Evolutionary conservation across 2,888 invertebrate genomes (phyloP).

Genomic region (Acanthosepion pharaonis): DNA sequence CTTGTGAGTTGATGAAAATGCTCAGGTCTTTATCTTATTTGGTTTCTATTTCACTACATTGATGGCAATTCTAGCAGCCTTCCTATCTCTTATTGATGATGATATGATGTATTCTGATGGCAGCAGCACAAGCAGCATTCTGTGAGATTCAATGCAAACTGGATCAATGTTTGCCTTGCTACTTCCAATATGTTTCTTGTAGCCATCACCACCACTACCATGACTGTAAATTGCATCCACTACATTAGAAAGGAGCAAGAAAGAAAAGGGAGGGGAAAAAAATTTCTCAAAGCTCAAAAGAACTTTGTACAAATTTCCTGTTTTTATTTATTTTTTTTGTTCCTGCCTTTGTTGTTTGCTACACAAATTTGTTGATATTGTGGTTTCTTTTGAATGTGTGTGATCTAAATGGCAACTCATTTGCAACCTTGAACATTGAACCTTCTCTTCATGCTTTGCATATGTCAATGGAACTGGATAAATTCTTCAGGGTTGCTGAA

Average conservation of each 20-base stretch:
- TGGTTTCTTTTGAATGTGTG: background rate
- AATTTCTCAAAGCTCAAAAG: background rate
- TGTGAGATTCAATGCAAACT: background rate
- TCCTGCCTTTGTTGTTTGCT: background rate
- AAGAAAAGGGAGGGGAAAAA: background rate
- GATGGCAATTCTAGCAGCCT: background rate
- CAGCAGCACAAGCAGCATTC: background rate
- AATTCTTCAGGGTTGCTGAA: background rate
- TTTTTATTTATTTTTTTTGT: background rate
- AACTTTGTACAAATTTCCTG: background rate
- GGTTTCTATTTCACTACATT: slow-evolving; percentile 7
- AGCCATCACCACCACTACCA: background rate
- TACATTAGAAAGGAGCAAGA: background rate
- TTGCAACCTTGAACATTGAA: slow-evolving; percentile 1
- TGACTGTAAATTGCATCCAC: background rate
- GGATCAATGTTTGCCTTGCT: background rate
- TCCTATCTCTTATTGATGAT: background rate
- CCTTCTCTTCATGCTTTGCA: background rate
- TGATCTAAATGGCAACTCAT: background rate
- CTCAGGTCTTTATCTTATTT: background rate
- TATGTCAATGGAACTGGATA: background rate
- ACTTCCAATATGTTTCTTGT: background rate
- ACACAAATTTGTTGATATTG: background rate
- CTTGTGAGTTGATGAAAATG: background rate
- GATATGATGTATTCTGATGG: background rate